Conservation (phyloP, 2,797 vertebrate species). For the Cirrhinus molitorella region DNA sequence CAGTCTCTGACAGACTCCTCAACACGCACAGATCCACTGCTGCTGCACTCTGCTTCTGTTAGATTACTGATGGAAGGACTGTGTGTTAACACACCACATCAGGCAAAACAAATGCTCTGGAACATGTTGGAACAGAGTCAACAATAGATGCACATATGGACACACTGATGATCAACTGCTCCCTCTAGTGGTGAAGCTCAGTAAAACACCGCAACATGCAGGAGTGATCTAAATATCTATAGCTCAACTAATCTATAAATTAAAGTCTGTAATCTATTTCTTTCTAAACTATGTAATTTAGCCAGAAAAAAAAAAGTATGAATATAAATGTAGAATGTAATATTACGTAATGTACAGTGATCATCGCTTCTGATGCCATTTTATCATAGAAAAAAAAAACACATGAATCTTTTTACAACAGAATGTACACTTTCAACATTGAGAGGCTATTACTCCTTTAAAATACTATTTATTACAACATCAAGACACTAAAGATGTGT, state of each 20-base stretch:
- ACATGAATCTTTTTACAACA: neutral
- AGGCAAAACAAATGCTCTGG: neutral
- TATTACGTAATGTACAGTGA: neutral
- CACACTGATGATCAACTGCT: neutral
- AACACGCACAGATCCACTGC: neutral
- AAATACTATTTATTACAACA: constrained; percentile 3
- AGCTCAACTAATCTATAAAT: neutral
- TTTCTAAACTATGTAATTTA: neutral
- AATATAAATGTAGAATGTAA: neutral
- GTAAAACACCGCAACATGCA: neutral
- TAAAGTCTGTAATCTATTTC: neutral
- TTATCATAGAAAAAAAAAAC: neutral
- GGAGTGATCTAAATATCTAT: neutral
- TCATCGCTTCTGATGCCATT: neutral
- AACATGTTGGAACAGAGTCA: neutral
- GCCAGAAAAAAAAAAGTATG: neutral
- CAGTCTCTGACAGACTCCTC: no score
- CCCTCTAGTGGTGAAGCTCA: constrained; percentile 14
- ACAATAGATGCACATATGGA: neutral
- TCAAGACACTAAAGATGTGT: neutral
- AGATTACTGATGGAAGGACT: neutral
- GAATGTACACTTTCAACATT: neutral
- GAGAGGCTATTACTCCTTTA: neutral
- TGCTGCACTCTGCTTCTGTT: neutral
- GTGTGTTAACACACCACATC: neutral